A percentile compares a stretch with the other conserved stretches of the same genome.
These are phyloP conservation scores for Arrhopalites spinosus DNA, from an alignment of 2,888 invertebrate species.

Conservation along the genomic window DNA sequence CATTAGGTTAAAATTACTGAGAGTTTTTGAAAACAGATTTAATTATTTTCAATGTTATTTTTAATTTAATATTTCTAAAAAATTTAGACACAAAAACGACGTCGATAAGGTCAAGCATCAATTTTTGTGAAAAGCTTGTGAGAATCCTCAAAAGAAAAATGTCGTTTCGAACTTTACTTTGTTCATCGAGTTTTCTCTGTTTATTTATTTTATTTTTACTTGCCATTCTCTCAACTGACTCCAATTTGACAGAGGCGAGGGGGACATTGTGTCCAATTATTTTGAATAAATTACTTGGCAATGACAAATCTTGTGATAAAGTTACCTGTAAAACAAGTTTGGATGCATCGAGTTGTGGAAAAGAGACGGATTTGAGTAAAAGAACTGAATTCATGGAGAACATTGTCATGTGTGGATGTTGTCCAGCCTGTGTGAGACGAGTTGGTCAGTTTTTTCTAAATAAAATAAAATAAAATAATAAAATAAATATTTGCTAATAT, in stretches of 20 bases:
- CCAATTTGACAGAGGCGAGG: slow-evolving; percentile 8
- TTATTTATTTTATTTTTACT: not conserved
- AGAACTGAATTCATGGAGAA: slow-evolving; percentile 34
- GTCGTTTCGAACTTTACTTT: not conserved
- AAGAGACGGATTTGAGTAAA: slow-evolving; percentile 15
- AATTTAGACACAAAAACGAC: not conserved
- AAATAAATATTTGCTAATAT: slow-evolving; percentile 1
- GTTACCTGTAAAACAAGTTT: slow-evolving; percentile 43
- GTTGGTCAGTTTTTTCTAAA: slow-evolving; percentile 34
- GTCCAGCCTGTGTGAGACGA: slow-evolving; percentile 49
- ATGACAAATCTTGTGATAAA: slow-evolving; percentile 30
- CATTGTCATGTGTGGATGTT: slow-evolving; percentile 49
- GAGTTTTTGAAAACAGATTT: too few relatives aligned
- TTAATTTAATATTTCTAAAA: too few relatives aligned
- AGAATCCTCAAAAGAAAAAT: slow-evolving; percentile 9
- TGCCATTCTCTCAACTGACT: not conserved
- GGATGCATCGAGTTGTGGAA: slow-evolving; percentile 36
- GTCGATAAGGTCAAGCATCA: not conserved
- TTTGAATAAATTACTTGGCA: slow-evolving; percentile 39
- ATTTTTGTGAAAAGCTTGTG: not conserved
- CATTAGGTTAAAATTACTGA: too few relatives aligned
- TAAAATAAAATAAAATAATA: not conserved
- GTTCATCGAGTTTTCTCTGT: not conserved
- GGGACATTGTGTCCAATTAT: slow-evolving; percentile 42
- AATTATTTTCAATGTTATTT: too few relatives aligned